Conservation (phyloP, 2,113 vertebrate genomes). For the Planiliza haematocheilus region DNA sequence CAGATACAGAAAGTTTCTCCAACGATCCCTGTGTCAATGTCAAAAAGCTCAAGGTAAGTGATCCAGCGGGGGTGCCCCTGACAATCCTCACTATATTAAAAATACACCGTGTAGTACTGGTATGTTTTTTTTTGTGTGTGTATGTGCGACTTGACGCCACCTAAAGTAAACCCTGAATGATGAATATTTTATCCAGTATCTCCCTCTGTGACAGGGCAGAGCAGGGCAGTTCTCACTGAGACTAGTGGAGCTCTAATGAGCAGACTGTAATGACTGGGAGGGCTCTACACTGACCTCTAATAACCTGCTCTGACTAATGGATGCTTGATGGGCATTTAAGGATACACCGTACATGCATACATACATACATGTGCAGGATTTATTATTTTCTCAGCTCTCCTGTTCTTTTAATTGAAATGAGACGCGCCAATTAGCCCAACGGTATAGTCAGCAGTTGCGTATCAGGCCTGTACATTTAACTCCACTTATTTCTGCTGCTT, state of each 20-base stretch:
- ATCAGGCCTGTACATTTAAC: not conserved
- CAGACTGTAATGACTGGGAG: conserved; percentile 1
- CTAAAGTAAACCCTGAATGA: not conserved
- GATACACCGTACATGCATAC: not conserved
- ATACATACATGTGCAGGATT: not conserved
- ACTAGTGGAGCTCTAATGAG: conserved; percentile 27
- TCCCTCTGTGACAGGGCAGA: conserved; percentile 13
- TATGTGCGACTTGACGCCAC: not conserved
- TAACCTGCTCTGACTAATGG: conserved; percentile 45
- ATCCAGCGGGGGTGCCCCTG: not conserved
- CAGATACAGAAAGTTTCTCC: conserved; percentile 98
- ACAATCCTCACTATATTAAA: not conserved
- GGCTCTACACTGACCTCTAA: conserved; percentile 17
- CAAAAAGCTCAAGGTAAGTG: conserved; percentile 97
- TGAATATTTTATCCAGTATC: conserved; percentile 29
- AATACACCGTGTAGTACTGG: no score
- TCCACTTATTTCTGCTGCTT: not conserved
- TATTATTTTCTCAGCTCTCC: not conserved
- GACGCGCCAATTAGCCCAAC: conserved; percentile 1
- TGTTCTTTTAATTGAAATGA: conserved; percentile 5
- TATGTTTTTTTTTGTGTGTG: not conserved
- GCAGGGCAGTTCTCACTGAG: no score
- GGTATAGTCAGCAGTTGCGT: not conserved
- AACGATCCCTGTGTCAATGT: conserved; percentile 98
- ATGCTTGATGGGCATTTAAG: conserved; percentile 20